Evolutionary conservation across 2,113 vertebrate genomes (phyloP).

Genomic region (Elachura formosa): DNA sequence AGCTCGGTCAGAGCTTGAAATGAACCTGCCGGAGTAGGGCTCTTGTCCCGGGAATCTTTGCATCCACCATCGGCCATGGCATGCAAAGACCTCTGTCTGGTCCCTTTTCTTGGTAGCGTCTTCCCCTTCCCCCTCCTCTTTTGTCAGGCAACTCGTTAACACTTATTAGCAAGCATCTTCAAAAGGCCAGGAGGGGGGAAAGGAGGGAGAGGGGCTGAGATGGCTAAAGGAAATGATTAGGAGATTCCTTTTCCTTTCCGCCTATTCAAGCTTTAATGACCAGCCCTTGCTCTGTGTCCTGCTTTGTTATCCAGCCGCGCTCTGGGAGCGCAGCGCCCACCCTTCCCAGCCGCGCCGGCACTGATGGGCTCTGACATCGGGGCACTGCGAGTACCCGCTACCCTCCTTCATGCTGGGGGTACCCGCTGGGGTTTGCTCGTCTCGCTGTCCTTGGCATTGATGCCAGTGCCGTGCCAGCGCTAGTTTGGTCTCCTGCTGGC

Average conservation of each 20-base stretch:
- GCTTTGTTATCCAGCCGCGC: conserved; percentile 12
- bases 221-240: conserved; percentile 60
- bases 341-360: neutral
- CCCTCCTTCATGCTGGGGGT: no score
- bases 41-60: neutral
- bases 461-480: neutral
- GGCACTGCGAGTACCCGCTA: neutral
- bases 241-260: conserved; percentile 59
- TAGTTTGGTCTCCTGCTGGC: neutral
- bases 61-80: neutral
- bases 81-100: neutral
- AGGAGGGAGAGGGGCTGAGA: conserved; percentile 43
- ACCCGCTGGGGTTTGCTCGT: neutral
- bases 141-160: conserved; percentile 62
- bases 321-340: neutral
- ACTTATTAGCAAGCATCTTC: conserved; percentile 63
- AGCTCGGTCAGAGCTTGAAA: neutral
- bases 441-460: neutral
- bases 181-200: conserved; percentile 34
- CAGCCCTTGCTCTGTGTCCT: conserved; percentile 13
- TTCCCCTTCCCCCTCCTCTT: conserved; percentile 17
- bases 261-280: conserved; percentile 51
- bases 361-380: neutral
- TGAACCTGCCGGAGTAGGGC: neutral
- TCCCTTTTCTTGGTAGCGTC: conserved; percentile 10